Evolutionary conservation across 2,888 invertebrate genomes (phyloP).

Genomic region (Pristionchus entomophagus): DNA sequence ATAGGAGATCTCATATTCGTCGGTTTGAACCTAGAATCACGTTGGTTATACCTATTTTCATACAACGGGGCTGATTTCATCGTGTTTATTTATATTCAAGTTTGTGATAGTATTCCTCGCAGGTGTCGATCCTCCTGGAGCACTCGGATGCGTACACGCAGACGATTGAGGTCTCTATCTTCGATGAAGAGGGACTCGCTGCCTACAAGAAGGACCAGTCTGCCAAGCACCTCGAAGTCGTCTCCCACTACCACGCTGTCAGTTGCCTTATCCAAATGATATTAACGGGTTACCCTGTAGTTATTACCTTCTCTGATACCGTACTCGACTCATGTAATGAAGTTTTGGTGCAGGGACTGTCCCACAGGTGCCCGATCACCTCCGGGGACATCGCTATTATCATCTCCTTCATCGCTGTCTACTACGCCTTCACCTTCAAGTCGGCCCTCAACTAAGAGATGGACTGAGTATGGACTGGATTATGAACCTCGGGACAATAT

Average conservation of each 20-base stretch:
- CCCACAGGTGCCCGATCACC: constrained; percentile 66
- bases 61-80: no score
- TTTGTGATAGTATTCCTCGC: neutral
- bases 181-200: constrained; percentile 93
- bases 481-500: constrained; percentile 10
- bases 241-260: constrained; percentile 84
- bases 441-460: constrained; percentile 57
- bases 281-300: neutral
- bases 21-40: no score
- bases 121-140: constrained; percentile 93
- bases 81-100: no score
- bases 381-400: constrained; percentile 69
- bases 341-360: constrained; percentile 62
- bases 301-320: neutral
- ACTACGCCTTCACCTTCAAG: constrained; percentile 69
- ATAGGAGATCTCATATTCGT: no score
- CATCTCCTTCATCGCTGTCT: constrained; percentile 63
- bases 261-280: constrained; percentile 52
- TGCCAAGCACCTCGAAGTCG: constrained; percentile 84
- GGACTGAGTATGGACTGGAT: neutral
- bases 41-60: no score
- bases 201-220: constrained; percentile 83
- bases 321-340: neutral
- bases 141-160: constrained; percentile 87
- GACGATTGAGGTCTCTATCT: constrained; percentile 86